A percentile compares a stretch with the other conserved stretches of the same genome.
phyloP scores from a whole-genome alignment of 2,888 invertebrate genomes.

The Allolobophora icterica region DNA sequence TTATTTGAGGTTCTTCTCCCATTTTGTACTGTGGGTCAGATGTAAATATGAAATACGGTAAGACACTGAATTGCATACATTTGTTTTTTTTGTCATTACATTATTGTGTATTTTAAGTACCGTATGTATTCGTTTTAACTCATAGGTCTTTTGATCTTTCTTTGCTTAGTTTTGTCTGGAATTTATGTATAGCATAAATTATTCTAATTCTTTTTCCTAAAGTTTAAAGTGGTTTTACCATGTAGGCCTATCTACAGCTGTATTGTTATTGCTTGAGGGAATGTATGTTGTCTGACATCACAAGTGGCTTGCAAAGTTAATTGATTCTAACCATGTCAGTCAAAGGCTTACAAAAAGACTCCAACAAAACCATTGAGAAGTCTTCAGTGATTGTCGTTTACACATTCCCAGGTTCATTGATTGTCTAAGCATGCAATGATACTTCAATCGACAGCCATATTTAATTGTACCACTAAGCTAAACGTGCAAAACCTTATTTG shows the following conservation, averaged over 20 bases:
- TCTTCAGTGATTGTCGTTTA: not conserved
- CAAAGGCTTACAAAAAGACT: not conserved
- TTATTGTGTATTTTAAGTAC: not conserved
- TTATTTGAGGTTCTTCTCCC: not conserved
- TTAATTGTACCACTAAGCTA: not conserved
- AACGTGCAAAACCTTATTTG: no score
- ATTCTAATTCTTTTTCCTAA: not conserved
- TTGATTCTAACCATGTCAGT: not conserved
- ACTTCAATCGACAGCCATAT: not conserved
- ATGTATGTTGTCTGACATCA: not conserved
- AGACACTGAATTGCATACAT: not conserved
- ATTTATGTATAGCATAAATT: not conserved
- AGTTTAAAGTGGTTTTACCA: not conserved
- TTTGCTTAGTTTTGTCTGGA: not conserved
- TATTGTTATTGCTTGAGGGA: slow-evolving; percentile 8
- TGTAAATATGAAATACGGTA: not conserved
- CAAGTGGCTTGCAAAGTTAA: no score
- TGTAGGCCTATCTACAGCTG: not conserved
- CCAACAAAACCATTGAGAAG: not conserved
- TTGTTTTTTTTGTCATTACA: not conserved
- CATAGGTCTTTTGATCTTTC: not conserved
- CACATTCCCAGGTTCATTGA: not conserved
- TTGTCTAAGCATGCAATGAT: not conserved
- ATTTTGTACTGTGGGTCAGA: not conserved
- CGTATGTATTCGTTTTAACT: not conserved